A percentile compares a stretch with the other conserved stretches of the same genome.
Evolutionary conservation across 2,888 invertebrate species (phyloP).

Genomic region (Petrophora chlorosata): DNA sequence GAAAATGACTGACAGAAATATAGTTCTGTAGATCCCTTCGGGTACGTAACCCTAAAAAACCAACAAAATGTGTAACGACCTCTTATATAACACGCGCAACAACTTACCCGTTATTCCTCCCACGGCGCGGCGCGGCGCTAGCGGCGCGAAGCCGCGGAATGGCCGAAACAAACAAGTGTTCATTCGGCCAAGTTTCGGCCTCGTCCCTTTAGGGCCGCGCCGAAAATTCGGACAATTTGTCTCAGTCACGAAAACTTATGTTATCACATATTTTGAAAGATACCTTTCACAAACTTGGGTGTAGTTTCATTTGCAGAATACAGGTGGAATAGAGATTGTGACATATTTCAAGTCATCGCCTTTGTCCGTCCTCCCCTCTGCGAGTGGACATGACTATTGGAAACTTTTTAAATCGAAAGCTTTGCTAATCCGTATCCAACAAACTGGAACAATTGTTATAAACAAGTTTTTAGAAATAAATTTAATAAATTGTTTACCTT

Average conservation of each 20-base stretch:
- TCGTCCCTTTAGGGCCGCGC: slow-evolving; percentile 9
- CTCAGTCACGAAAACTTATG: slow-evolving; percentile 8
- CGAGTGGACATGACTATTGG: too few species aligned
- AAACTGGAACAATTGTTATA: too few species aligned
- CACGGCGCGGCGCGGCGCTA: not conserved
- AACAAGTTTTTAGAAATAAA: too few species aligned
- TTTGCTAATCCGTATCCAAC: too few species aligned
- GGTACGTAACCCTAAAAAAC: too few species aligned
- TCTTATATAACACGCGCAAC: slow-evolving; percentile 3
- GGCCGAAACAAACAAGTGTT: slow-evolving; percentile 12
- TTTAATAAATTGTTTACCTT: too few species aligned
- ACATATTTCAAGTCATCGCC: not conserved
- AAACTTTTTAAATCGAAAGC: too few species aligned
- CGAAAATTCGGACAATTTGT: slow-evolving; percentile 8
- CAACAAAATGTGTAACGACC: slow-evolving; percentile 4
- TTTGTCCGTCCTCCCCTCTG: too few species aligned
- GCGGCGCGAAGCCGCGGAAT: not conserved
- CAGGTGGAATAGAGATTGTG: too few species aligned
- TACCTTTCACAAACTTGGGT: not conserved
- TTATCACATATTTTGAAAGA: slow-evolving; percentile 13
- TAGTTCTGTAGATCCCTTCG: too few species aligned
- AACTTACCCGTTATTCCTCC: slow-evolving; percentile 3
- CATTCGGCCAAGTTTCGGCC: not conserved
- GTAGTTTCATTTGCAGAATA: too few species aligned
- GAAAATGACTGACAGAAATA: too few species aligned